Evolutionary conservation across 1,140 invertebrate genomes (phyloP).

Genomic region (Bombus superbus): DNA sequence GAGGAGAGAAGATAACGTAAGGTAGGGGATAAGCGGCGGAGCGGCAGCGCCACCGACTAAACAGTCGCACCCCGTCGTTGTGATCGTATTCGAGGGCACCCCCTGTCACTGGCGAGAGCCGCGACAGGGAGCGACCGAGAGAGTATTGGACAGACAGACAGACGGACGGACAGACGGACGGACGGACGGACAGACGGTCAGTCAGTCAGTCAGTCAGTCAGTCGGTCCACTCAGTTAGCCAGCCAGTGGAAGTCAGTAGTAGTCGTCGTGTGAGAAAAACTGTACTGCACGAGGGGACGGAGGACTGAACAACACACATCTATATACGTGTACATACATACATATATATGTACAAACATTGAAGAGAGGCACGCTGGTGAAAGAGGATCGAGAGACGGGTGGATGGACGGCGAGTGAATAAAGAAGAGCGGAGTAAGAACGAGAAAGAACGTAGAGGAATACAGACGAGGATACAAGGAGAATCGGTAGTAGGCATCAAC

Average conservation of each 20-base stretch:
- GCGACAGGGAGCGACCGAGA: constrained; percentile 67
- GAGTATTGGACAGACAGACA: constrained; percentile 55
- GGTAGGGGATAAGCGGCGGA: constrained; percentile 57
- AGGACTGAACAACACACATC: neutral
- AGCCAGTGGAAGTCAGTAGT: neutral
- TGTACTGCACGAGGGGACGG: neutral
- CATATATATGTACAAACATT: neutral
- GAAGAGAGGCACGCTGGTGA: neutral
- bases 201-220: constrained; percentile 56
- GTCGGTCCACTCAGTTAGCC: constrained; percentile 46
- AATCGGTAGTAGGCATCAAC: constrained; percentile 23
- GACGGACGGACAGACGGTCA: constrained; percentile 38
- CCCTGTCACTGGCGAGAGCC: constrained; percentile 69
- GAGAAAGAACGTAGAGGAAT: neutral
- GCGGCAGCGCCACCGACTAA: constrained; percentile 71
- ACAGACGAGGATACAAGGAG: constrained; percentile 20
- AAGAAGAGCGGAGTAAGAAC: neutral
- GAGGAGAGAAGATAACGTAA: neutral
- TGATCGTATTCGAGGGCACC: constrained; percentile 68
- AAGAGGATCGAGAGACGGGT: neutral
- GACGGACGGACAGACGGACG: constrained; percentile 45
- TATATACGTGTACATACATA: neutral
- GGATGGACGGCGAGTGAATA: no score
- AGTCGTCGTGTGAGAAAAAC: neutral
- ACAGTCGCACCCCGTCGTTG: constrained; percentile 75